Conservation (phyloP, 2,113 vertebrate genomes). For the Trochalopteron elliotii region DNA sequence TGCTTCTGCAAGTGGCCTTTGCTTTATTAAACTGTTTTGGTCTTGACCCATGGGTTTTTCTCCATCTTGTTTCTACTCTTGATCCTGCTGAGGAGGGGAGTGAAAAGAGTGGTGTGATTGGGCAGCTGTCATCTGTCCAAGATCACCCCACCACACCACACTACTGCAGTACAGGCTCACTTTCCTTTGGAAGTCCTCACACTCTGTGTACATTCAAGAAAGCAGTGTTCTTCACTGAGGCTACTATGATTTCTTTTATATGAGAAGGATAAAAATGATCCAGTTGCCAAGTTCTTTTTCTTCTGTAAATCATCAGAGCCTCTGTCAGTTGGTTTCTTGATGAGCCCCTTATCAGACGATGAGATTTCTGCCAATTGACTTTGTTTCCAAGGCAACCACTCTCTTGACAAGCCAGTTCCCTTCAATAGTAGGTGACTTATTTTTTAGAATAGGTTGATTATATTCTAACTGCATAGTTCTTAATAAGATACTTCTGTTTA, state of each 20-base stretch:
- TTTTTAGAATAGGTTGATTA: conserved; percentile 43
- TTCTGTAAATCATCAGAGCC: conserved; percentile 4
- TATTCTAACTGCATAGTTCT: conserved; percentile 34
- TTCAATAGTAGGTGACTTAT: conserved; percentile 45
- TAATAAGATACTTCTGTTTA: background rate
- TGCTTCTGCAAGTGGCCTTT: background rate
- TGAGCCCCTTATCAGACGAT: conserved; percentile 33
- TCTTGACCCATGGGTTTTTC: background rate
- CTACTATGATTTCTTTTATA: background rate
- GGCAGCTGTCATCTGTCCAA: fast-evolving
- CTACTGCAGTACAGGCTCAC: background rate
- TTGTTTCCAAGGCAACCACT: conserved; percentile 58
- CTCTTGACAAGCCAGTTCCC: conserved; percentile 44
- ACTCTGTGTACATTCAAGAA: background rate
- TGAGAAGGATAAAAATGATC: background rate
- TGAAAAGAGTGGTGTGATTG: background rate
- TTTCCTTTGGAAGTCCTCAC: background rate
- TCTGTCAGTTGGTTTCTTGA: conserved; percentile 49
- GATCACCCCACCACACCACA: background rate
- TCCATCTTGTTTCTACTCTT: background rate
- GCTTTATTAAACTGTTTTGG: background rate
- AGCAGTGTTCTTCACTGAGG: background rate
- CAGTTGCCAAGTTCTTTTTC: background rate
- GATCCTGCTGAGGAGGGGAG: background rate
- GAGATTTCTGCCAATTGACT: conserved; percentile 53